These are phyloP conservation scores for Drosophila persimilis DNA, from an alignment of 1,140 invertebrate genomes.

Conservation along the genomic window DNA sequence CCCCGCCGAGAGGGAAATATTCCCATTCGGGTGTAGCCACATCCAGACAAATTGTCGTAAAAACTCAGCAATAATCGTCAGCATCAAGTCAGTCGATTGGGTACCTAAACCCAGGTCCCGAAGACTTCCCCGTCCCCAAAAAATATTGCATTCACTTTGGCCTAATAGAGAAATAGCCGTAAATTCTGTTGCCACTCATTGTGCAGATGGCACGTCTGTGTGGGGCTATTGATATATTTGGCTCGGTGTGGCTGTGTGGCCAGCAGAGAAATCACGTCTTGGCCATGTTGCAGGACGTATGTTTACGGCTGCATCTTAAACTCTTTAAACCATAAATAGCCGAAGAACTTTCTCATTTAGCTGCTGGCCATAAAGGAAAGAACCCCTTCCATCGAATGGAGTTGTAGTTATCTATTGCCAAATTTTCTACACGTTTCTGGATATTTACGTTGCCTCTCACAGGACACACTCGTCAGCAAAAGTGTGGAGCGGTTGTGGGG, in stretches of 20 bases:
- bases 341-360: conserved; percentile 40
- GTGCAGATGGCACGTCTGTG: conserved; percentile 54
- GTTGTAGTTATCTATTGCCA: conserved; percentile 52
- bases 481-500: too few species aligned
- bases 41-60: conserved; percentile 70
- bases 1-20: conserved; percentile 29
- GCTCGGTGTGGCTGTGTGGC: conserved; percentile 5
- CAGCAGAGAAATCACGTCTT: conserved; percentile 49
- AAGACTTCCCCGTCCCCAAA: neutral
- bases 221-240: conserved; percentile 34
- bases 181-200: conserved; percentile 38
- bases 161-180: conserved; percentile 61
- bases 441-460: conserved; percentile 28
- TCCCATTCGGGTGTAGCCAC: conserved; percentile 52
- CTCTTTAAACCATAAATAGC: conserved; percentile 64
- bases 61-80: conserved; percentile 60
- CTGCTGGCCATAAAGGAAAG: conserved; percentile 16
- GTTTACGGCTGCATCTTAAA: conserved; percentile 31
- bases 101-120: conserved; percentile 19
- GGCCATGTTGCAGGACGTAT: conserved; percentile 23
- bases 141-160: conserved; percentile 37
- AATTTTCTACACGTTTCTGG: conserved; percentile 42
- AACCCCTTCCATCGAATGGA: conserved; percentile 22
- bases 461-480: conserved; percentile 20
- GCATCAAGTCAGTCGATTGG: conserved; percentile 60